Percentiles rank a stretch among this genome's conserved stretches.
Conservation (phyloP, 2,113 vertebrate species). For the Aplodontia rufa region DNA sequence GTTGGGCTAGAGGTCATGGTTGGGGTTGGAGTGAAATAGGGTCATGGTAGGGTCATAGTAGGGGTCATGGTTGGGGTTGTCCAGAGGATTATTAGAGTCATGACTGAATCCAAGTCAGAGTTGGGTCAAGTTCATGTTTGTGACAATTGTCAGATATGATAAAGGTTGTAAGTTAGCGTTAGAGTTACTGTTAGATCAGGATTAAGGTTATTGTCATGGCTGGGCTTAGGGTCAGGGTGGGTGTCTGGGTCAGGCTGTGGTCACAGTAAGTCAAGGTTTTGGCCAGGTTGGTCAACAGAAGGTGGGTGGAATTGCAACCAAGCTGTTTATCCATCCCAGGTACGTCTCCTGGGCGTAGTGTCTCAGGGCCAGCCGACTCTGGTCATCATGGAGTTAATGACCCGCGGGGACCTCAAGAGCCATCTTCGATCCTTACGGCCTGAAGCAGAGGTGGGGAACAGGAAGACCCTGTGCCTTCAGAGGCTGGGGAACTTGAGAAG, state of each 20-base stretch:
- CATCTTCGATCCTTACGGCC: slow-evolving; percentile 86
- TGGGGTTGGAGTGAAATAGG: not conserved
- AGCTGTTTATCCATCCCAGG: slow-evolving; percentile 74
- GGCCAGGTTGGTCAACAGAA: not conserved
- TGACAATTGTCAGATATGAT: not conserved
- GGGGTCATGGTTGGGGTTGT: not conserved
- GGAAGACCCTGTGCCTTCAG: not conserved
- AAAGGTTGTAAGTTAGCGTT: not conserved
- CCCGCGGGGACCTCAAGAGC: slow-evolving; percentile 87
- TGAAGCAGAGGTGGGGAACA: slow-evolving; percentile 83
- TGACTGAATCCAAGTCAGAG: not conserved
- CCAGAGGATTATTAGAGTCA: not conserved
- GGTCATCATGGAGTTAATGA: slow-evolving; percentile 92
- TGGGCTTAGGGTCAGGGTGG: not conserved
- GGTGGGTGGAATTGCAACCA: not conserved
- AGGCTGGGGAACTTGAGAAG: not conserved
- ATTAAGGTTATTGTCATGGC: not conserved
- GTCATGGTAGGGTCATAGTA: not conserved
- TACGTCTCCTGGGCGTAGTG: slow-evolving; percentile 87
- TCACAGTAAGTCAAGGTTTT: not conserved
- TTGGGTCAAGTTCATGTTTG: not conserved
- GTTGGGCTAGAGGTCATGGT: not conserved
- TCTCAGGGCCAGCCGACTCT: slow-evolving; percentile 88
- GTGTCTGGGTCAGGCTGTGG: not conserved
- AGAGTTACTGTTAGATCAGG: not conserved